Conservation (phyloP, 1,140 invertebrate species). For the Heterodera carotae region DNA sequence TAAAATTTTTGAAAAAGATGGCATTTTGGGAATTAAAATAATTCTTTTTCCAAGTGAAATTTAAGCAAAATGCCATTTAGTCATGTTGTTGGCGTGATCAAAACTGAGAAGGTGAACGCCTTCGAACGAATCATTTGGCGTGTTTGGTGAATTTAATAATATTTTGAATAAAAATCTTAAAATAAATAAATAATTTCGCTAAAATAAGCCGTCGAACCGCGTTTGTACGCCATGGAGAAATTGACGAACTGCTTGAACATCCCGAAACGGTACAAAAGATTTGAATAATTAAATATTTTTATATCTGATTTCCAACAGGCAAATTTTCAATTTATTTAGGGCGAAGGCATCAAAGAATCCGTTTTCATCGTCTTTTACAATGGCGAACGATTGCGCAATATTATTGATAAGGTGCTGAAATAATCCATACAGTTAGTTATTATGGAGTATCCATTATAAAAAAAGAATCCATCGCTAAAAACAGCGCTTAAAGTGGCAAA, state of each 20-base stretch:
- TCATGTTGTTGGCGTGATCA: conserved; percentile 61
- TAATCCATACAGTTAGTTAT: conserved; percentile 58
- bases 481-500: no score
- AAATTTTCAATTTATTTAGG: conserved; percentile 55
- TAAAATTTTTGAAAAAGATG: no score
- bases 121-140: conserved; percentile 64
- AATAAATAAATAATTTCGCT: neutral
- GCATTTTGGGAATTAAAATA: no score
- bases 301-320: no score
- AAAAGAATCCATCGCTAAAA: conserved; percentile 8
- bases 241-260: conserved; percentile 62
- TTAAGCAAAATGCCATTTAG: no score
- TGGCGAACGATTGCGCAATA: conserved; percentile 66
- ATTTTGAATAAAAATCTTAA: neutral
- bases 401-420: conserved; percentile 67
- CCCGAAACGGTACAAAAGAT: conserved; percentile 49
- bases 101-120: conserved; percentile 57
- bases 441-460: no score
- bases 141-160: conserved; percentile 29
- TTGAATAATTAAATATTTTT: conserved; percentile 1
- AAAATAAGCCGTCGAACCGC: conserved; percentile 59
- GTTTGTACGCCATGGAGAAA: conserved; percentile 66
- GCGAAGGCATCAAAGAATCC: conserved; percentile 67
- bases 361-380: conserved; percentile 69
- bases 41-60: no score